A percentile compares a stretch with the other conserved stretches of the same genome.
Conservation (phyloP, 1,140 invertebrate genomes). For the Drosophila nannoptera region DNA sequence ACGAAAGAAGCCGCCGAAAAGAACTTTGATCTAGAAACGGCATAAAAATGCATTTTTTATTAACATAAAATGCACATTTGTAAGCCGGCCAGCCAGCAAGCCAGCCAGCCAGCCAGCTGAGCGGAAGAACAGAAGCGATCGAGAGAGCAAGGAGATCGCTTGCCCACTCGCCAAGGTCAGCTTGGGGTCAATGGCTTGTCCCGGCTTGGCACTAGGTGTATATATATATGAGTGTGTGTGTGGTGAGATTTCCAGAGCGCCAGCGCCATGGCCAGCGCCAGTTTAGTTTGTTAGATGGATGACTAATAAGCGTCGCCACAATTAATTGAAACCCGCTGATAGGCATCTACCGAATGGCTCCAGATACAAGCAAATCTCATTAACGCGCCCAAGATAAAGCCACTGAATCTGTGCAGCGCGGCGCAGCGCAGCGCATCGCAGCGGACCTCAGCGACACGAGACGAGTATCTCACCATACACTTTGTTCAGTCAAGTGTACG, state of each 20-base stretch:
- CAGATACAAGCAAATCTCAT: conserved; percentile 78
- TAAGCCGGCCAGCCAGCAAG: conserved; percentile 24
- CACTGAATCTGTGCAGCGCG: conserved; percentile 60
- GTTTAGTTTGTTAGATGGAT: conserved; percentile 74
- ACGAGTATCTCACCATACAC: conserved; percentile 63
- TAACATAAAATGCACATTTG: conserved; percentile 48
- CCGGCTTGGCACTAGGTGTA: conserved; percentile 30
- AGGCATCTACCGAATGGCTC: conserved; percentile 75
- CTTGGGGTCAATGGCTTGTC: conserved; percentile 42
- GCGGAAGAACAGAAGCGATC: conserved; percentile 9
- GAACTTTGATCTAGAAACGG: conserved; percentile 31
- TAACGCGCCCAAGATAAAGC: conserved; percentile 76
- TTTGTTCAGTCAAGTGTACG: conserved; percentile 76
- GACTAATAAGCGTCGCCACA: conserved; percentile 77
- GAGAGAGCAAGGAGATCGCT: neutral
- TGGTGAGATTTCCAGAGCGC: conserved; percentile 35
- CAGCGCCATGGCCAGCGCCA: conserved; percentile 45
- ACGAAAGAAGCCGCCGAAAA: conserved; percentile 38
- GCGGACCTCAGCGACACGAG: conserved; percentile 31
- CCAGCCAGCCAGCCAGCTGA: neutral
- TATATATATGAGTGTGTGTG: neutral
- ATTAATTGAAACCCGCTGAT: conserved; percentile 77
- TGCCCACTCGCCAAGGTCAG: conserved; percentile 41
- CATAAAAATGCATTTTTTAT: conserved; percentile 49
- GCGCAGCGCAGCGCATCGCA: conserved; percentile 7